These are phyloP conservation scores for Suricata suricatta DNA, from an alignment of 2,113 vertebrate genomes.

Conservation along the genomic window DNA sequence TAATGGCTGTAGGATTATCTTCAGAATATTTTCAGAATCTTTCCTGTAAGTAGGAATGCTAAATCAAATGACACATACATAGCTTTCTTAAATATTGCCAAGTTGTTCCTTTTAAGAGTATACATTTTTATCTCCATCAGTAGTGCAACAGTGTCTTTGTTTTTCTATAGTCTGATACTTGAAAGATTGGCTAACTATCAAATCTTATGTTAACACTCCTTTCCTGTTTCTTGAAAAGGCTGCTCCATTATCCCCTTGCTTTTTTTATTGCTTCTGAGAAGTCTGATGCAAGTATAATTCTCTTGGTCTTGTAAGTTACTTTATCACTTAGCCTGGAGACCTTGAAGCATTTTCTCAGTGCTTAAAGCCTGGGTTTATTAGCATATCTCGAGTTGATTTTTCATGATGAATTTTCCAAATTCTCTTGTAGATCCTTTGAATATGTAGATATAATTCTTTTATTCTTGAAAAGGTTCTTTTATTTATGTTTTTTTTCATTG, in stretches of 20 bases:
- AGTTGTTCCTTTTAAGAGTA: not conserved
- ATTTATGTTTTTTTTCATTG: not conserved
- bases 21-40: not conserved
- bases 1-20: not conserved
- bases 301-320: not conserved
- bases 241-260: not conserved
- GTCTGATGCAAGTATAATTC: not conserved
- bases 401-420: not conserved
- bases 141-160: not conserved
- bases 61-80: not conserved
- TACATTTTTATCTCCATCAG: not conserved
- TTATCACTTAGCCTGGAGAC: not conserved
- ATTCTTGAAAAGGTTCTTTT: not conserved
- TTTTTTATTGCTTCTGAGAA: not conserved
- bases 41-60: not conserved
- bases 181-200: not conserved
- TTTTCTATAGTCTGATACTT: constrained; percentile 5
- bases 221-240: not conserved
- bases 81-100: not conserved
- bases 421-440: not conserved
- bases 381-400: not conserved
- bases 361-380: not conserved
- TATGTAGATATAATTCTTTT: not conserved
- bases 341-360: not conserved
- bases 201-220: not conserved